Percentiles rank a stretch among this genome's conserved stretches.
Conservation (phyloP, 2,113 vertebrate genomes). For the Montifringilla adamsi region DNA sequence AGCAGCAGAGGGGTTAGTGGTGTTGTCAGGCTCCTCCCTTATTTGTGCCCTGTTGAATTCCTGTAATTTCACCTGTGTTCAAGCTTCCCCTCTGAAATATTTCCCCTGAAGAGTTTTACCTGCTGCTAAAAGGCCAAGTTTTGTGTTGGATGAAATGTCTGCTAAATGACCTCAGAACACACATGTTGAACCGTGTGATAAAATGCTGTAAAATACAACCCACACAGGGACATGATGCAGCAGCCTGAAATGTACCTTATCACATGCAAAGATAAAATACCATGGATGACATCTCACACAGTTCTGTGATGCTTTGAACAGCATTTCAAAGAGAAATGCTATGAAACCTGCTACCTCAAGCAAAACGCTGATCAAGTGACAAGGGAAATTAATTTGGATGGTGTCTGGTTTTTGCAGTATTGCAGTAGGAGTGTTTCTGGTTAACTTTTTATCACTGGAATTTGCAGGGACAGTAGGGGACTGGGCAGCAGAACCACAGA, state of each 20-base stretch:
- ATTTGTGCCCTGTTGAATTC: background rate
- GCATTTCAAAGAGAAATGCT: background rate
- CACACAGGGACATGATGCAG: background rate
- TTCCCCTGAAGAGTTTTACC: background rate
- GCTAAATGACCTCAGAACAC: background rate
- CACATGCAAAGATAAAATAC: background rate
- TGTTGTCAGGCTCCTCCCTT: background rate
- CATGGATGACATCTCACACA: background rate
- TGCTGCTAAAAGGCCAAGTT: background rate
- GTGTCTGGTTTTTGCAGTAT: background rate
- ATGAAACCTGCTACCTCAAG: background rate
- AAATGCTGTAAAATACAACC: background rate
- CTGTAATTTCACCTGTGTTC: background rate
- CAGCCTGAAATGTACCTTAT: background rate
- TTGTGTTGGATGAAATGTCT: background rate
- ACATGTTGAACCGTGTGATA: fast-evolving
- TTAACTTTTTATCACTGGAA: background rate
- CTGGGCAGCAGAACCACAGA: background rate
- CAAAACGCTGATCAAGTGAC: background rate
- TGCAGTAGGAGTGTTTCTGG: background rate
- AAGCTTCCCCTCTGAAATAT: background rate
- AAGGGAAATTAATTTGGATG: background rate
- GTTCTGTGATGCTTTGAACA: background rate
- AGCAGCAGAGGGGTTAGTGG: background rate
- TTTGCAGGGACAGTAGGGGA: background rate